Evolutionary conservation across 1,140 invertebrate species (phyloP).

Genomic region (Drosophila kepulauana): DNA sequence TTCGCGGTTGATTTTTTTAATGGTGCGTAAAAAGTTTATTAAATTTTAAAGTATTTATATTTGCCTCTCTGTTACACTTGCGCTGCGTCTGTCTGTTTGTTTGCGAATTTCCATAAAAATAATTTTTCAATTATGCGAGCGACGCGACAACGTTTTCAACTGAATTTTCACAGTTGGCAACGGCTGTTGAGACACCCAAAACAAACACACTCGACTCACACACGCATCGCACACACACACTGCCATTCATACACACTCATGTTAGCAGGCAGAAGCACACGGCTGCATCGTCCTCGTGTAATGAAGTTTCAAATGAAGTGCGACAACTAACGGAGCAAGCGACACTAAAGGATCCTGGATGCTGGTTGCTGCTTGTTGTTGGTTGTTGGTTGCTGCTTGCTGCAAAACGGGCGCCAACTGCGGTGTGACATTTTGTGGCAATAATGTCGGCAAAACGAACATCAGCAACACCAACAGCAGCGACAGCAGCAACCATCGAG

Average conservation of each 20-base stretch:
- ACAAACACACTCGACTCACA: constrained; percentile 13
- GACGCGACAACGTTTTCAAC: constrained; percentile 54
- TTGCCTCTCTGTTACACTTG: constrained; percentile 3
- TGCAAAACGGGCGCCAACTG: constrained; percentile 52
- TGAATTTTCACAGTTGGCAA: constrained; percentile 59
- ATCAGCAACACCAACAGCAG: constrained; percentile 1
- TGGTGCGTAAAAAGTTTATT: constrained; percentile 82
- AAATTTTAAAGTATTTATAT: constrained; percentile 70
- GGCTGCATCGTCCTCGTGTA: constrained; percentile 48
- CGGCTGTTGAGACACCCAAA: constrained; percentile 47
- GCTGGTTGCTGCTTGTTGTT: neutral
- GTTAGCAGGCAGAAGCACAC: constrained; percentile 11
- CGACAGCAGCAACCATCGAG: constrained; percentile 10
- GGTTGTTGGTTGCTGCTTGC: neutral
- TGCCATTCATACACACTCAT: neutral
- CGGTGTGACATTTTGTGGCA: constrained; percentile 75
- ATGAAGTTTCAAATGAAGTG: constrained; percentile 82
- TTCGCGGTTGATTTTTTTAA: constrained; percentile 79
- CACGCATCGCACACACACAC: neutral
- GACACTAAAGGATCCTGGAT: constrained; percentile 32
- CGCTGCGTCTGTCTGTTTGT: constrained; percentile 9
- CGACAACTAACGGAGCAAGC: constrained; percentile 68
- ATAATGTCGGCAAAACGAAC: constrained; percentile 57
- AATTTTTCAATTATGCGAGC: constrained; percentile 75
- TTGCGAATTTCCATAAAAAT: constrained; percentile 73